phyloP scores from a whole-genome alignment of 2,888 invertebrate genomes.

The Cyclophora albipunctata region DNA sequence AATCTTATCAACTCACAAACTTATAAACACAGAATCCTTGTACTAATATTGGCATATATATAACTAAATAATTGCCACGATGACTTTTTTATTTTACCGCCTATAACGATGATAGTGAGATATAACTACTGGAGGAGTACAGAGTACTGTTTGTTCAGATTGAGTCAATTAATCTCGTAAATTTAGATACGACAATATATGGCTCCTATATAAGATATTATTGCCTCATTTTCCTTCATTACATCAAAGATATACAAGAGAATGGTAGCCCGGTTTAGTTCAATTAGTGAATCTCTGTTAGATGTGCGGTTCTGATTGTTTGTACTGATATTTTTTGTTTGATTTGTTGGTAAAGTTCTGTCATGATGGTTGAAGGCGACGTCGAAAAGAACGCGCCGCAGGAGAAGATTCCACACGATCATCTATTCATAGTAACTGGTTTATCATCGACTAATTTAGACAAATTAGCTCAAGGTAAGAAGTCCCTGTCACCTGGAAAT shows the following conservation, averaged over 20 bases:
- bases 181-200: constrained; percentile 29
- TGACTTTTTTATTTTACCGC: constrained; percentile 8
- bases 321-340: not conserved
- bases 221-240: constrained; percentile 9
- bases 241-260: constrained; percentile 5
- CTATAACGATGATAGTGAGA: constrained; percentile 10
- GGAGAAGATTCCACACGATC: constrained; percentile 60
- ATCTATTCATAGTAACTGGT: constrained; percentile 60
- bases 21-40: no score
- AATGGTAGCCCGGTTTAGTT: constrained; percentile 14
- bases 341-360: constrained; percentile 7
- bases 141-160: constrained; percentile 32
- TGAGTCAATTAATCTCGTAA: constrained; percentile 33
- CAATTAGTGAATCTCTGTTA: constrained; percentile 2
- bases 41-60: no score
- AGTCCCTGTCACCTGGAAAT: no score
- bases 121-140: constrained; percentile 34
- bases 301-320: constrained; percentile 7
- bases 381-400: constrained; percentile 27
- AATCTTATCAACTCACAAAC: no score
- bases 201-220: constrained; percentile 11
- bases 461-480: constrained; percentile 56
- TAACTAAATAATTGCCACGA: no score
- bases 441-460: constrained; percentile 57
- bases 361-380: constrained; percentile 41